Evolutionary conservation across 2,113 vertebrate species (phyloP), one percentile per base, ranked within the genome.

Genomic region (Nasalis larvatus): DNA sequence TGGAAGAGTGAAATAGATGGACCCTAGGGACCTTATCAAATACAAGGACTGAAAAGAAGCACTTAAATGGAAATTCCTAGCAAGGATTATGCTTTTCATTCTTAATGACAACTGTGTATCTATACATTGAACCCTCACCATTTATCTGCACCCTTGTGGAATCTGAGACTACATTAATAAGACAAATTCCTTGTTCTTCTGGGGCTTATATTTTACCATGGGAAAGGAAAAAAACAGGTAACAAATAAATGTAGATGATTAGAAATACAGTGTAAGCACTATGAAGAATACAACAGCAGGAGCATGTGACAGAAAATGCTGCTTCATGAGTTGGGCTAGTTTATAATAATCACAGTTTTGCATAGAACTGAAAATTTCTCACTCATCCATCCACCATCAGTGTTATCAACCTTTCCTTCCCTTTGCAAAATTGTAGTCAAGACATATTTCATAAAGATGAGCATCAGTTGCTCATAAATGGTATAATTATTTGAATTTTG

Each of bases 401-500:
- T 89, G 40, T 69, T 52, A 30, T 6, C 45, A 83, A 1, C 16
- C 40, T 40, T 92, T 90, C 37, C 9, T 12, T 81, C 18, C 40
- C 35, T 91, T 81, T 40, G 14, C 47, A 74, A 0, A 85, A 35
- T 40, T 89, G 40, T 47, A 82, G 52, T 94, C 20, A 90, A 73
- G 52, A 49, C 8, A 3, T 76, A 73, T 86, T 86, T 89, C 52
- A 76, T 87, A 92, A 84, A 89, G 76, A 18, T 89, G 63, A 92
- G 20, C 47, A 88, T 91, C 56, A 74, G 10, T 92, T 81, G 45
- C 63, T 96, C n/a, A 73, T 68, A 68, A 91, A 95, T 91, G 14
- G 8, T 94, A 9, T 25, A 85, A 58, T 82, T 86, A 81, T 58
- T 30, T 97, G 40, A 88, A 52, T 89, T n/a, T 52, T 91, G 40